These are phyloP conservation scores for Sciaenops ocellatus DNA, from an alignment of 2,797 vertebrate species.

Conservation along the genomic window DNA sequence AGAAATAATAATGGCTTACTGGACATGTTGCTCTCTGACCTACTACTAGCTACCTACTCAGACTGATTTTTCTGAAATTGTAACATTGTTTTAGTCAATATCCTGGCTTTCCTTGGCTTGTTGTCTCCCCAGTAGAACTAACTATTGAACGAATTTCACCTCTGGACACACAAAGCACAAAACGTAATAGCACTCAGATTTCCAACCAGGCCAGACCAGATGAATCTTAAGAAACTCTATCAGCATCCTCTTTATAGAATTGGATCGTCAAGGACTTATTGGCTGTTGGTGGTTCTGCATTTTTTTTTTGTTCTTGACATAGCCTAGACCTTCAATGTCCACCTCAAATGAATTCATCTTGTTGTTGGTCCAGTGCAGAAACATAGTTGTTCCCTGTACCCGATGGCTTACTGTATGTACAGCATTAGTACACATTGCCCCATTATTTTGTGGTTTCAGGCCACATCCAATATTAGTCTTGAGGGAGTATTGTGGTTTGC, in stretches of 20 bases:
- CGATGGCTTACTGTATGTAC: not conserved
- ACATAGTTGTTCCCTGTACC: not conserved
- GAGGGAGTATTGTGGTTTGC: constrained; percentile 9
- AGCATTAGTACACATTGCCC: not conserved
- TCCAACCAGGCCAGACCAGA: not conserved
- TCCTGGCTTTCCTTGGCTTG: not conserved
- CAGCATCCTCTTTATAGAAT: not conserved
- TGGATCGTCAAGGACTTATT: not conserved
- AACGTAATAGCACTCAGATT: not conserved
- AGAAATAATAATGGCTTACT: constrained; percentile 21
- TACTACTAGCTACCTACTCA: not conserved
- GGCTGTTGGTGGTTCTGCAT: not conserved
- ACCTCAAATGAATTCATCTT: not conserved
- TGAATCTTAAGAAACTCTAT: not conserved
- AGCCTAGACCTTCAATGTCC: not conserved
- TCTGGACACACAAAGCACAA: not conserved
- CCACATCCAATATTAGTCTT: not conserved
- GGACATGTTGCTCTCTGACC: constrained; percentile 15
- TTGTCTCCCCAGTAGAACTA: not conserved
- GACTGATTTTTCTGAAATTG: not conserved
- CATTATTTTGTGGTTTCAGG: constrained; percentile 7
- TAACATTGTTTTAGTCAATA: not conserved
- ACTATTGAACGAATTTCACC: not conserved
- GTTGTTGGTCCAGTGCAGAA: not conserved
- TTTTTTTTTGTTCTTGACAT: not conserved